Percentiles rank a stretch among this genome's conserved stretches.
These are phyloP conservation scores for Mastomys natalensis DNA, from an alignment of 2,113 vertebrate genomes.

Conservation along the genomic window DNA sequence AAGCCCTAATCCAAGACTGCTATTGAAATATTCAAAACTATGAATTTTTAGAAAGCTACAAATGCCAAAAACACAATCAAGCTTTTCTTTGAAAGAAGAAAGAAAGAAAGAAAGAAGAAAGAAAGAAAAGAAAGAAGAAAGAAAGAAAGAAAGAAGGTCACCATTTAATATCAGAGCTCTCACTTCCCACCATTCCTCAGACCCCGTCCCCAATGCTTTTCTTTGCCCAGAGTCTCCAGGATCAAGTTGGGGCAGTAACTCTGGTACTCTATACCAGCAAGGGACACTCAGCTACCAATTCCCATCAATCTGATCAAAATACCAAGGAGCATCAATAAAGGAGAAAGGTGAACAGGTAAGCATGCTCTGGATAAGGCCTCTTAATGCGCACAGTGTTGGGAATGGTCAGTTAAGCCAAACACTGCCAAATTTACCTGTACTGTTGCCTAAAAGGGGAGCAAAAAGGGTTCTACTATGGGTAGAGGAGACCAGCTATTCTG, in stretches of 20 bases:
- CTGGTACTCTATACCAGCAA: not conserved
- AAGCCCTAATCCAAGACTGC: slow-evolving; percentile 26
- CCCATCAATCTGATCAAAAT: not conserved
- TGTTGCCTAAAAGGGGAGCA: not conserved
- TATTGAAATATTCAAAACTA: slow-evolving; percentile 36
- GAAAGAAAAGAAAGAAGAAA: not conserved
- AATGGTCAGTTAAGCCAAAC: not conserved
- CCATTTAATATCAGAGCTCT: not conserved
- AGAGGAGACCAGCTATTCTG: not conserved
- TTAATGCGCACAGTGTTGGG: not conserved
- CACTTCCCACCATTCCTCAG: not conserved
- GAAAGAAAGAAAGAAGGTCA: not conserved
- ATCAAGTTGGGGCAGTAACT: not conserved
- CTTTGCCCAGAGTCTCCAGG: not conserved
- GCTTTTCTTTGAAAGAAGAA: not conserved
- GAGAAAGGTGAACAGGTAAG: not conserved
- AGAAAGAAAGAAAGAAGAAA: not conserved
- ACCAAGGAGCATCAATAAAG: not conserved
- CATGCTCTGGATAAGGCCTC: not conserved
- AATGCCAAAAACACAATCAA: not conserved
- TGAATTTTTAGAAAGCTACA: slow-evolving; percentile 38
- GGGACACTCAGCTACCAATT: not conserved
- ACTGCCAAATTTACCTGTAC: not conserved
- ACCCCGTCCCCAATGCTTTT: fast-evolving
- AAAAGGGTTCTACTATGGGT: not conserved